Conservation (phyloP, 53 echinoderm and acorn worm genomes). For the Apostichopus leukothele region DNA sequence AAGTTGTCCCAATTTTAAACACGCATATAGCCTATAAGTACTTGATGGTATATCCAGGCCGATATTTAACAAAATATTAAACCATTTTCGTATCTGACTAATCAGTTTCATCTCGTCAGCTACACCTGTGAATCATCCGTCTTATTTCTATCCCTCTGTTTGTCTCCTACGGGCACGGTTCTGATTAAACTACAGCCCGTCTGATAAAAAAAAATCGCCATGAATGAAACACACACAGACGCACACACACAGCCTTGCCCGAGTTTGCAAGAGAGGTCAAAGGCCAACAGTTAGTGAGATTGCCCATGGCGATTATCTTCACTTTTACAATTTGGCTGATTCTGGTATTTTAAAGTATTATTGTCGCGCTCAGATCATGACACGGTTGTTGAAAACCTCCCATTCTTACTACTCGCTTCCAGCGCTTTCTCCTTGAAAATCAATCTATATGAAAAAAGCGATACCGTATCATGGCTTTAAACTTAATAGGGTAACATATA, state of each 20-base stretch:
- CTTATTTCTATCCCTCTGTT: background rate
- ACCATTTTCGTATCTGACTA: background rate
- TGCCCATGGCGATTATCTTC: background rate
- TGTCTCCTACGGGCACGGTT: background rate
- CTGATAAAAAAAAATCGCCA: background rate
- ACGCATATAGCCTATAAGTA: too few relatives aligned
- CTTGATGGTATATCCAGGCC: too few relatives aligned
- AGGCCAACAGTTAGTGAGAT: background rate
- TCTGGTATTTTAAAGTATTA: too few relatives aligned
- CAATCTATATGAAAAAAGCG: too few relatives aligned
- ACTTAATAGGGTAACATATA: too few relatives aligned
- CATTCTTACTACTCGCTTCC: too few relatives aligned
- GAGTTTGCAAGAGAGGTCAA: background rate
- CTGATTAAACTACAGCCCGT: background rate
- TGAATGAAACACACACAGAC: background rate
- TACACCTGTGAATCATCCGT: background rate
- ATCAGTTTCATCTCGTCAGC: background rate
- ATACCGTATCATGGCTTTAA: too few relatives aligned
- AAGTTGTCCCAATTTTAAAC: too few relatives aligned
- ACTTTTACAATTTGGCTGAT: too few relatives aligned
- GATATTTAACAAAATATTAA: background rate
- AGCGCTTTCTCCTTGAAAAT: too few relatives aligned
- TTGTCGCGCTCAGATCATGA: too few relatives aligned
- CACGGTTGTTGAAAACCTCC: too few relatives aligned
- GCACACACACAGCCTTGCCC: background rate